Percentiles rank a stretch among this genome's conserved stretches.
Conservation (phyloP, 2,888 invertebrate species). For the Lepidochrysops patricia region DNA sequence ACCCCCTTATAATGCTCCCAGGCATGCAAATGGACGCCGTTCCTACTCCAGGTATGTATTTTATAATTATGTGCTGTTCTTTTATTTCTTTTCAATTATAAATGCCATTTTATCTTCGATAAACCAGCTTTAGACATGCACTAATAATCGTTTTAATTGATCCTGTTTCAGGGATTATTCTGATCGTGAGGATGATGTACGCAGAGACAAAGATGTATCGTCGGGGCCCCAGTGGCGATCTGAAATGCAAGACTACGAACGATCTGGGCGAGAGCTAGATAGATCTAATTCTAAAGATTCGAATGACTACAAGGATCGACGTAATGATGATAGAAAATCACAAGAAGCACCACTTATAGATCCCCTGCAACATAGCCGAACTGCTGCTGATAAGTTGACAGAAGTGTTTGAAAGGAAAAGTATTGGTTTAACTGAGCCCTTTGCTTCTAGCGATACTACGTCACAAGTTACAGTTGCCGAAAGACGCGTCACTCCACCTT, state of each 20-base stretch:
- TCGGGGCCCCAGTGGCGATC: slow-evolving; percentile 64
- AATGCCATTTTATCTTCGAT: too few species aligned
- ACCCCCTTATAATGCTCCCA: slow-evolving; percentile 54
- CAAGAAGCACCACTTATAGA: slow-evolving; percentile 45
- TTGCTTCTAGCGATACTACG: slow-evolving; percentile 39
- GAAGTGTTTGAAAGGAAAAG: slow-evolving; percentile 70
- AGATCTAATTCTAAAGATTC: slow-evolving; percentile 66
- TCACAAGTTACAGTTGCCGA: slow-evolving; percentile 53
- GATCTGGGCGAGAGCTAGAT: slow-evolving; percentile 56
- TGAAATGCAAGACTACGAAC: slow-evolving; percentile 68
- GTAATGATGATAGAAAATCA: slow-evolving; percentile 65
- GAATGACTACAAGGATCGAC: slow-evolving; percentile 62
- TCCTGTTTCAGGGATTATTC: slow-evolving; percentile 55
- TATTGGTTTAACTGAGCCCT: slow-evolving; percentile 52
- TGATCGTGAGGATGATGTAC: slow-evolving; percentile 63
- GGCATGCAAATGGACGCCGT: slow-evolving; percentile 58
- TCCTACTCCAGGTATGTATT: slow-evolving; percentile 56
- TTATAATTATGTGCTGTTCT: background rate
- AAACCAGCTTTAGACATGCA: too few species aligned
- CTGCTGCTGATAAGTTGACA: slow-evolving; percentile 63
- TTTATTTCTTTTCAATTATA: background rate
- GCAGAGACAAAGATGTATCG: slow-evolving; percentile 58
- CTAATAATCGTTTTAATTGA: background rate
- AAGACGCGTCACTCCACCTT: slow-evolving; percentile 62
- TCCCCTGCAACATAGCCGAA: slow-evolving; percentile 42